Conservation (phyloP, 2,888 invertebrate genomes). For the Eilema griseolum region DNA sequence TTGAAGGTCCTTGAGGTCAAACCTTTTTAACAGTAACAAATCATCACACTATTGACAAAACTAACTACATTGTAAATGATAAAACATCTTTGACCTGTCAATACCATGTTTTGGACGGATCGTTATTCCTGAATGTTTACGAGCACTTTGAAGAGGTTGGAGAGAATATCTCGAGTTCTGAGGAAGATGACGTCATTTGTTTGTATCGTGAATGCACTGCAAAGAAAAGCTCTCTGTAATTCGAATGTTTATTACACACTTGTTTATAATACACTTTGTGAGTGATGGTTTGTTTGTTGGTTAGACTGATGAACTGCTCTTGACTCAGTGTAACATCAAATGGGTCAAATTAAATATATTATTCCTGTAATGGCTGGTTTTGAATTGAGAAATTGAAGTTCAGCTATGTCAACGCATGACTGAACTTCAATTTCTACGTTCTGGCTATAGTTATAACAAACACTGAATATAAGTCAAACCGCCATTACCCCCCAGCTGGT, state of each 20-base stretch:
- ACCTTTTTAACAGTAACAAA: background rate
- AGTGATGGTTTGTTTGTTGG: slow-evolving; percentile 22
- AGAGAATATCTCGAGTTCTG: slow-evolving; percentile 22
- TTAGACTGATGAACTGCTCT: slow-evolving; percentile 18
- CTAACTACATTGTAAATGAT: slow-evolving; percentile 10
- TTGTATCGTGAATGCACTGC: slow-evolving; percentile 12
- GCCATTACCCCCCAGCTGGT: too few species aligned
- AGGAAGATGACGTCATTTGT: slow-evolving; percentile 28
- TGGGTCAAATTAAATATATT: background rate
- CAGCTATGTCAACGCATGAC: too few species aligned
- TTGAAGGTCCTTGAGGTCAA: background rate
- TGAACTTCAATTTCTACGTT: too few species aligned
- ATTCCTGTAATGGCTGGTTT: too few species aligned
- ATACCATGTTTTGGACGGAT: slow-evolving; percentile 26
- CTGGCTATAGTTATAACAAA: too few species aligned
- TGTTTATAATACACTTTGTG: slow-evolving; percentile 10
- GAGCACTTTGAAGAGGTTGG: slow-evolving; percentile 26
- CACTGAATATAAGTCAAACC: too few species aligned
- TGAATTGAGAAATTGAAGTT: too few species aligned
- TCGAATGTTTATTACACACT: slow-evolving; percentile 22
- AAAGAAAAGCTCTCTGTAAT: slow-evolving; percentile 18
- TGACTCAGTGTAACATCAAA: background rate
- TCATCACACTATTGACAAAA: background rate
- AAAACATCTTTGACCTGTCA: slow-evolving; percentile 33
- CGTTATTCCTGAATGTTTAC: slow-evolving; percentile 40